A percentile compares a stretch with the other conserved stretches of the same genome.
Conservation (phyloP, 2,113 vertebrate genomes). For the Halichoerus grypus region DNA sequence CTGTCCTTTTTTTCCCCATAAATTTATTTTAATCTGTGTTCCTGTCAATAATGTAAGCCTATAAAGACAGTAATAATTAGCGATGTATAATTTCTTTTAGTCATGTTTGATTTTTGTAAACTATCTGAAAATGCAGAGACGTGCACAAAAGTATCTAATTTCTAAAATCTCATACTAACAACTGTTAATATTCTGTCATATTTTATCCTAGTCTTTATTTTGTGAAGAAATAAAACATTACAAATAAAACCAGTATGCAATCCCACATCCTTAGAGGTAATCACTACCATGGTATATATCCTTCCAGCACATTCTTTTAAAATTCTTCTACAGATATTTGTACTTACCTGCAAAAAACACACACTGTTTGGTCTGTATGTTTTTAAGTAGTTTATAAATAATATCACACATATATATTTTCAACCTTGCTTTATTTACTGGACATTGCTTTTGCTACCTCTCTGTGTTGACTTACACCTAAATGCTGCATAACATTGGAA, state of each 20-base stretch:
- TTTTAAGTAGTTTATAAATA: constrained; percentile 53
- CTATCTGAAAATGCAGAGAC: constrained; percentile 32
- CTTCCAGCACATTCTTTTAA: not conserved
- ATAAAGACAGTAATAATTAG: constrained; percentile 32
- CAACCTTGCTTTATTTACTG: constrained; percentile 28
- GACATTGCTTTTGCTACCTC: not conserved
- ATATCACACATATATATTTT: not conserved
- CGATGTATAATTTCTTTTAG: constrained; percentile 51
- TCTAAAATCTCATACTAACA: constrained; percentile 20
- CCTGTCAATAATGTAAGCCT: not conserved
- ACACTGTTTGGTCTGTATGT: not conserved
- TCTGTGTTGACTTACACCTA: not conserved
- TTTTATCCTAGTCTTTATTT: constrained; percentile 28
- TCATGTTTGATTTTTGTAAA: constrained; percentile 43
- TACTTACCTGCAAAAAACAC: not conserved
- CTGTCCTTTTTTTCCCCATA: not conserved
- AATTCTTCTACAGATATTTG: constrained; percentile 43
- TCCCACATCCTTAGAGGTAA: not conserved
- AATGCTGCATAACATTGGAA: not conserved
- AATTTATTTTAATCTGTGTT: constrained; percentile 11
- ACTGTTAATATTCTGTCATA: not conserved
- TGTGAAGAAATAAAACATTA: constrained; percentile 16
- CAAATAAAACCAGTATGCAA: not conserved
- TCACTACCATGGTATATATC: not conserved
- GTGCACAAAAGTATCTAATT: not conserved